phyloP scores from a whole-genome alignment of 2,888 invertebrate species.

The Tenthredo amoena region DNA sequence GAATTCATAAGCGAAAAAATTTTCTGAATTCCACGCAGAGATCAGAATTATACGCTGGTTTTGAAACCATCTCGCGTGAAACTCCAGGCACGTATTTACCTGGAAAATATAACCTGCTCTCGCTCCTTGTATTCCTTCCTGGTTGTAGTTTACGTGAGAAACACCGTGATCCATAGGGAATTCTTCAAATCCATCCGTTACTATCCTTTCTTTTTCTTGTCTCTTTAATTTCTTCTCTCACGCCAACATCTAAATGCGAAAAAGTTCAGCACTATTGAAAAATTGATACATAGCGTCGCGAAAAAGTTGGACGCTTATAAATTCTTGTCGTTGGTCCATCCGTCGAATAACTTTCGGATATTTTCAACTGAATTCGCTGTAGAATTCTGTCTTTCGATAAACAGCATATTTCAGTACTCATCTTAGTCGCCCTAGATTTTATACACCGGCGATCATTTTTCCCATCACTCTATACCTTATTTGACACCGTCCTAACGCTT shows the following conservation, averaged over 20 bases:
- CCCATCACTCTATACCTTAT: no score
- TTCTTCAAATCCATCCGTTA: neutral
- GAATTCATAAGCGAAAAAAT: neutral
- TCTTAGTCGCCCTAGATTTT: no score
- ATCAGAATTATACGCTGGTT: conserved; percentile 35
- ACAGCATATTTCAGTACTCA: no score
- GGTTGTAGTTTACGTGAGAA: neutral
- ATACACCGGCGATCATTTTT: no score
- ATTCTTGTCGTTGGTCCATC: neutral
- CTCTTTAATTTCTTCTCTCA: neutral
- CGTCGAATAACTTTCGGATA: no score
- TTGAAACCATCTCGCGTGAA: conserved; percentile 10
- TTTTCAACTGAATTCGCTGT: neutral
- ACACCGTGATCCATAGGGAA: neutral
- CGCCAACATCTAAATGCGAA: neutral
- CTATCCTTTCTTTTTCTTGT: neutral
- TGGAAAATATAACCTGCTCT: conserved; percentile 6
- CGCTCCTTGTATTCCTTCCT: neutral
- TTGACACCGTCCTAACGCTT: neutral
- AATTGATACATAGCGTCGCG: no score
- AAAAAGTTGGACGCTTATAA: neutral
- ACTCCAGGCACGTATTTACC: conserved; percentile 21
- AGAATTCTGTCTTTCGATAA: no score
- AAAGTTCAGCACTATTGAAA: neutral
- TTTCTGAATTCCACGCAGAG: conserved; percentile 20